phyloP scores from a whole-genome alignment of 2,888 invertebrate species.

The Drosophila pseudotakahashii region DNA sequence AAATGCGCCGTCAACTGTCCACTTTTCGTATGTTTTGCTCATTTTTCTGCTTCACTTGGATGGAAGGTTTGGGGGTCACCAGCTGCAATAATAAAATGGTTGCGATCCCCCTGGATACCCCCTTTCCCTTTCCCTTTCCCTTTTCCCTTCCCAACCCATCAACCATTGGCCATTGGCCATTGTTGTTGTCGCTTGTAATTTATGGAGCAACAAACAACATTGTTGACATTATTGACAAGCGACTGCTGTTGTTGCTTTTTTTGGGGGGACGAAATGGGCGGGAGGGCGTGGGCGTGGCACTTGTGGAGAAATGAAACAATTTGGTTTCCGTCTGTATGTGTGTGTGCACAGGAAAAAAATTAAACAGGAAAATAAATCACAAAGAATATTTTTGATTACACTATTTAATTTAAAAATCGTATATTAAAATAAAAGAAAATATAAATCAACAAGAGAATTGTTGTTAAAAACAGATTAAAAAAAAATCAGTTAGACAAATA shows the following conservation, averaged over 20 bases:
- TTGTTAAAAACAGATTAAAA: no score
- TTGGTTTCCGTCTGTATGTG: constrained; percentile 16
- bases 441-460: no score
- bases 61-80: constrained; percentile 14
- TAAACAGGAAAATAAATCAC: no score
- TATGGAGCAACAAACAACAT: constrained; percentile 77
- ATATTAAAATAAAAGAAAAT: no score
- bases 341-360: not conserved
- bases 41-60: constrained; percentile 9
- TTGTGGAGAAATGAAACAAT: constrained; percentile 30
- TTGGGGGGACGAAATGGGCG: not conserved
- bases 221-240: constrained; percentile 80
- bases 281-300: constrained; percentile 4
- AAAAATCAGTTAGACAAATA: no score
- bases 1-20: constrained; percentile 46
- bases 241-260: constrained; percentile 30
- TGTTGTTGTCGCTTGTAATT: constrained; percentile 63
- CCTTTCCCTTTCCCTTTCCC: not conserved
- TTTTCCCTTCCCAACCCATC: not conserved
- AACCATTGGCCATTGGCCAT: constrained; percentile 31
- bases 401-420: no score
- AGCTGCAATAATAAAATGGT: constrained; percentile 50
- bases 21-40: constrained; percentile 36
- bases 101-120: constrained; percentile 7
- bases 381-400: no score